Base-by-base conservation (phyloP, 2,888 invertebrate genomes). In the Trissoscelio sp. region DNA sequence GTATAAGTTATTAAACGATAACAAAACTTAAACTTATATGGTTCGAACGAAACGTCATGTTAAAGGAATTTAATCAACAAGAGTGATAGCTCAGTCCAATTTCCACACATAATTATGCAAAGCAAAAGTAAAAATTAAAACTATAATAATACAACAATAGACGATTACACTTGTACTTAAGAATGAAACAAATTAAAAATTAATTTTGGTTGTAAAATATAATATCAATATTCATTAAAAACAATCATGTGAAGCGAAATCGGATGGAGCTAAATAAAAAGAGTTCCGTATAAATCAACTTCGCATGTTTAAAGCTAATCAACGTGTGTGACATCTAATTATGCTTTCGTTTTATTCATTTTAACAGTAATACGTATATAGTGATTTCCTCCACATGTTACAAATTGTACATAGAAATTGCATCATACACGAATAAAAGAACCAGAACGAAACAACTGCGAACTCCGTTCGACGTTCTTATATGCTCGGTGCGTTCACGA, bases 351-450 rank as follows among this genome's bases (percentile, higher is more conserved):
- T 46, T 48, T 46, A 53, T 42, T 66, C n/a, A 22, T 31, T 44
- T 48, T 37, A 70, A 70, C 48, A 48, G 28, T 60, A 70, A 48
- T 70, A 58, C 39, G 18, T 39, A 48, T 39, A 48, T 48, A 48
- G 69, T 48, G 44, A 20, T 28, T 34, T 42, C 7, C 37, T 31
- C 37, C 11, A 42, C 55, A 31, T 57, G 12, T 69, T 53, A 28
- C n/a, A 48, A 48, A 48, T 34, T 20, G 37, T 46, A 37, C 44
- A 44, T 55, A 28, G 22, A 69, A 44, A 69, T 69, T 69, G 66
- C 20, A 66, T 34, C 1, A 9, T 39, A 62, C 46, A 31, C 12
- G 31, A 34, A 60, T 24, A 44, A 62, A 60, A 24, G 22, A 28
- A 24, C 28, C 6, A 51, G 4, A 51, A 28, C 12, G 24, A 28